Conservation (phyloP, 53 echinoderm and acorn worm genomes). For the Antedon mediterranea region DNA sequence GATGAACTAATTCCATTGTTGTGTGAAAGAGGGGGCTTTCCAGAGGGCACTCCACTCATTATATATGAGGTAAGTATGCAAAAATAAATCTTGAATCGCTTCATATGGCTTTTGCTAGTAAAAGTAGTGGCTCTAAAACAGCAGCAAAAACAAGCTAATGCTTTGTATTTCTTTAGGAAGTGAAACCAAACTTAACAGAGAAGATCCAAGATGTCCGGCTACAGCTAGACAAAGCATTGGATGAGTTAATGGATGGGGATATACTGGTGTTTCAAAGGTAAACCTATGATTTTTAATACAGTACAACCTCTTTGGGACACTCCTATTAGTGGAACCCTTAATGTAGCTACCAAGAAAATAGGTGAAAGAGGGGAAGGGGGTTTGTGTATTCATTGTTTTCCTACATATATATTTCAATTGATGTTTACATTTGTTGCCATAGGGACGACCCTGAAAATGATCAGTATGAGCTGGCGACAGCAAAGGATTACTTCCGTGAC, state of each 20-base stretch:
- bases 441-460: conserved; percentile 89
- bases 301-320: too few relatives aligned
- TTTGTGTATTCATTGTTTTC: too few relatives aligned
- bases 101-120: too few relatives aligned
- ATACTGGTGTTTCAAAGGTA: conserved; percentile 97
- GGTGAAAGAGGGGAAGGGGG: too few relatives aligned
- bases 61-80: conserved; percentile 80
- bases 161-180: conserved; percentile 32
- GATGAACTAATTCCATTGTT: conserved; percentile 70
- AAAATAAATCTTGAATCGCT: too few relatives aligned
- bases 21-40: conserved; percentile 78
- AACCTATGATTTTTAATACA: too few relatives aligned
- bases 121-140: too few relatives aligned
- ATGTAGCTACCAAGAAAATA: too few relatives aligned
- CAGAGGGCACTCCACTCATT: conserved; percentile 44
- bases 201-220: conserved; percentile 61
- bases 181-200: conserved; percentile 87
- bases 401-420: neutral
- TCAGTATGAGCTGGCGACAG: conserved; percentile 77
- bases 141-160: too few relatives aligned
- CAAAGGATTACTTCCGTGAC: conserved; percentile 81
- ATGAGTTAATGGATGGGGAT: conserved; percentile 99
- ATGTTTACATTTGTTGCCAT: neutral
- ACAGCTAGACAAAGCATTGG: conserved; percentile 89
- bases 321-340: too few relatives aligned